These are phyloP conservation scores for Mellivora capensis DNA, from an alignment of 2,113 vertebrate genomes.

Conservation along the genomic window DNA sequence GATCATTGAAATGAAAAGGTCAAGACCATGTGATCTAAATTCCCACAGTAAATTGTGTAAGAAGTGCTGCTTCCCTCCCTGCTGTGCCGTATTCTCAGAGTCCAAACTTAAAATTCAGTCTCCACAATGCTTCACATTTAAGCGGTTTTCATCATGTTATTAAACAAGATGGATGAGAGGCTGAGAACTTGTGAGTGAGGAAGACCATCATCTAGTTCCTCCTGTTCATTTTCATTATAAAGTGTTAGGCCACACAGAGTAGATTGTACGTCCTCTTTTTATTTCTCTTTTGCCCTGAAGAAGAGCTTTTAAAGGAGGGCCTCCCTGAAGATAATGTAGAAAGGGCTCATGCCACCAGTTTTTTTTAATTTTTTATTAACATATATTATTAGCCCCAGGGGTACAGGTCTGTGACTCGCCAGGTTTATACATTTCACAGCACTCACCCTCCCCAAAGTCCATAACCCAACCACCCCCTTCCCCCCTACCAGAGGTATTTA, in stretches of 20 bases:
- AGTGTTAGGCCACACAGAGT: background rate
- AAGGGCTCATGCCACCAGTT: background rate
- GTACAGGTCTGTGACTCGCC: no score
- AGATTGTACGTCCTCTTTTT: background rate
- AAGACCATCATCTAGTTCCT: background rate
- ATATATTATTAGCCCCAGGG: no score
- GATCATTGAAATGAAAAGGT: constrained; percentile 43
- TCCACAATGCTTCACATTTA: background rate
- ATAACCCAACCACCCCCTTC: no score
- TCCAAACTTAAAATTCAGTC: background rate
- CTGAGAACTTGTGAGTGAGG: background rate
- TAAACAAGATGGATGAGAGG: background rate
- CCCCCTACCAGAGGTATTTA: background rate
- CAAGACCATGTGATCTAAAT: background rate
- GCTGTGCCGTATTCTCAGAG: background rate
- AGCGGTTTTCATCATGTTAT: background rate
- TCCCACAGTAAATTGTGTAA: background rate
- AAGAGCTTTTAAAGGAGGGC: background rate
- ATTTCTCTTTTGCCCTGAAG: background rate
- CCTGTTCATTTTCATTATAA: background rate
- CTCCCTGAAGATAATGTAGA: background rate
- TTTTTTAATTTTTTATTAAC: no score
- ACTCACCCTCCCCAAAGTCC: no score
- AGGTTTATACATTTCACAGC: no score
- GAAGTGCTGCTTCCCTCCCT: background rate